Evolutionary conservation across 2,113 vertebrate genomes (phyloP).

Genomic region (Anarrhichthys ocellatus): DNA sequence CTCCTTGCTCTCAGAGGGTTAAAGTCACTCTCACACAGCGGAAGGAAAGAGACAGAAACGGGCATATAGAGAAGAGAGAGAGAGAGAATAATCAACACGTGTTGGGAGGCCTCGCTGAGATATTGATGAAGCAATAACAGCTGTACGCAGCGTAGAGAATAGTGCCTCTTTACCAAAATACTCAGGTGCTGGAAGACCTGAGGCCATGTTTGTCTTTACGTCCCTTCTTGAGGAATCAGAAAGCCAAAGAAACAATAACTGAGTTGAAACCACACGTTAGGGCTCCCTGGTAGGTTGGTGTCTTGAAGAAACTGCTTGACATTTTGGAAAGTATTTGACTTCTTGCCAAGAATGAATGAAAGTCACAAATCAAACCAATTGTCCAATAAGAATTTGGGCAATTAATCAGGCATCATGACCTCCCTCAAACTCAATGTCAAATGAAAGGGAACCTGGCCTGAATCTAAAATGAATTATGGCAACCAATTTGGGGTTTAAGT

Average conservation of each 20-base stretch:
- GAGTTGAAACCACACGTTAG: neutral
- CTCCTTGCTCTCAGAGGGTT: conserved; percentile 50
- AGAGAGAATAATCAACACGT: conserved; percentile 16
- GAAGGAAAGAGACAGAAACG: conserved; percentile 10
- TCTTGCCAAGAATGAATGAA: neutral
- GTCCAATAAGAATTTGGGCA: neutral
- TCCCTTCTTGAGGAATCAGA: conserved; percentile 16
- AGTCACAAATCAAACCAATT: neutral
- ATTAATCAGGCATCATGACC: neutral
- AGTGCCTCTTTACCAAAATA: neutral
- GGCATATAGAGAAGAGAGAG: neutral
- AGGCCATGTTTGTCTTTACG: neutral
- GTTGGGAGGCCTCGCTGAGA: neutral
- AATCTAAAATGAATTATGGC: neutral
- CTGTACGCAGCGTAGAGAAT: neutral
- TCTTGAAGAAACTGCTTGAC: neutral
- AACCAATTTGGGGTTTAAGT: neutral
- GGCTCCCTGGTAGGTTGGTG: neutral
- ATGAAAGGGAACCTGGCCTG: neutral
- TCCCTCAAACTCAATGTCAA: neutral
- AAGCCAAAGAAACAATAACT: neutral
- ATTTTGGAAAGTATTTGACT: neutral
- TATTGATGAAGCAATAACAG: neutral
- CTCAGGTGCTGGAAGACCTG: neutral
- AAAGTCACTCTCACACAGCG: conserved; percentile 42